Percentiles rank a stretch among this genome's conserved stretches.
These are phyloP conservation scores for Pantherophis guttatus DNA, from an alignment of 2,113 vertebrate genomes.

Conservation along the genomic window DNA sequence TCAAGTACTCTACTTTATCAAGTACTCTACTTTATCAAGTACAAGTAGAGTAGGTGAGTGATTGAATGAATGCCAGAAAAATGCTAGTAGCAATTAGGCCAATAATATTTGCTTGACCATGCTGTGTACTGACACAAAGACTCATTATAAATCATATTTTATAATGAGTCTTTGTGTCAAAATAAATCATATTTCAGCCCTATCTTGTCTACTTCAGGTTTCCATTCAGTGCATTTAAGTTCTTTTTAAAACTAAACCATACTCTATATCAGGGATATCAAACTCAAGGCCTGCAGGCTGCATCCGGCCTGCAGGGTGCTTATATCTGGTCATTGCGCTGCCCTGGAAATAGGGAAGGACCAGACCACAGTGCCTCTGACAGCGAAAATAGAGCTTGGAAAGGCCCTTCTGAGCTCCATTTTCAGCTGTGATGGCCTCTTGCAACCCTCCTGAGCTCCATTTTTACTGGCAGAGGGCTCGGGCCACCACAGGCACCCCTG, in stretches of 20 bases:
- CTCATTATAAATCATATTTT: not conserved
- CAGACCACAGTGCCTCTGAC: too few species aligned
- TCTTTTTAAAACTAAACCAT: not conserved
- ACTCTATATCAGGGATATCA: not conserved
- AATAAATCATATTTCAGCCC: not conserved
- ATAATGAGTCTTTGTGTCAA: too few species aligned
- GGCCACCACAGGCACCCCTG: too few species aligned
- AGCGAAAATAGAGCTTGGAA: too few species aligned
- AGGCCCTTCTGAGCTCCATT: too few species aligned
- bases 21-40: not conserved
- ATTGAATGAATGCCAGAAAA: not conserved
- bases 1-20: not conserved
- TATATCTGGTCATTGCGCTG: too few species aligned
- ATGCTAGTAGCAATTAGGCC: not conserved
- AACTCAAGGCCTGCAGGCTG: too few species aligned
- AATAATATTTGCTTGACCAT: not conserved
- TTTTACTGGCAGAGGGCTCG: too few species aligned
- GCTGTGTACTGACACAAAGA: not conserved
- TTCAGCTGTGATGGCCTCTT: too few species aligned
- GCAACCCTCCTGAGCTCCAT: too few species aligned
- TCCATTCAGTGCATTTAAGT: not conserved
- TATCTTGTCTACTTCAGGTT: not conserved
- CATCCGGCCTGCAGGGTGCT: too few species aligned
- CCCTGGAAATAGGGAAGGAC: too few species aligned
- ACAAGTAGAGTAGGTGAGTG: not conserved